Evolutionary conservation across 2,113 vertebrate species (phyloP).

Genomic region (Gadus macrocephalus): DNA sequence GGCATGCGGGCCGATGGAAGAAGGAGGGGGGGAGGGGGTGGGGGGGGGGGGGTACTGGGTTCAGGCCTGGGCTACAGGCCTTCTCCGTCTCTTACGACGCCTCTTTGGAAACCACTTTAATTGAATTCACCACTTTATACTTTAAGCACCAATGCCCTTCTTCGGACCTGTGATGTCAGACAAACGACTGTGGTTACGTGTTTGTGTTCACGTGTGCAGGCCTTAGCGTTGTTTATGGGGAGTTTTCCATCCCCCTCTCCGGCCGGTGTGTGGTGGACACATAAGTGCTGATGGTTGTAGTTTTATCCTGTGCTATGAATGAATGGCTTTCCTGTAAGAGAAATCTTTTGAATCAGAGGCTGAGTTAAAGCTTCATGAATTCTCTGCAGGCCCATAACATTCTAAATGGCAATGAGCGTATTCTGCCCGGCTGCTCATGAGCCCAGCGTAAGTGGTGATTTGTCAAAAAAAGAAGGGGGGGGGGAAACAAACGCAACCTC

Average conservation of each 20-base stretch:
- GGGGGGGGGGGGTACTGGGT: conserved; percentile 74
- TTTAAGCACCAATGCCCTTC: conserved; percentile 98
- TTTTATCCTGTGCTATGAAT: conserved; percentile 17
- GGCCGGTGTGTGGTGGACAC: no score
- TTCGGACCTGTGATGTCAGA: conserved; percentile 94
- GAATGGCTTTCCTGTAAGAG: conserved; percentile 11
- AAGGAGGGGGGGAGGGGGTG: conserved; percentile 31
- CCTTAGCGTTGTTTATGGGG: no score
- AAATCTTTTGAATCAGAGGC: conserved; percentile 17
- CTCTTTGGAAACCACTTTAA: conserved; percentile 98
- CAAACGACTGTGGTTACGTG: conserved; percentile 86
- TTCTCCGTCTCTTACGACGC: conserved; percentile 98
- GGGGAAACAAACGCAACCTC: not conserved
- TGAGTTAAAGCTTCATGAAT: conserved; percentile 14
- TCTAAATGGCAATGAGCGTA: not conserved
- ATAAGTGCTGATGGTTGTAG: conserved; percentile 20
- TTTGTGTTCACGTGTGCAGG: conserved; percentile 82
- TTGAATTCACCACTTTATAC: conserved; percentile 99
- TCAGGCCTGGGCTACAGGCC: conserved; percentile 97
- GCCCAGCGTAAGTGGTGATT: conserved; percentile 10
- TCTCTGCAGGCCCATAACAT: conserved; percentile 11
- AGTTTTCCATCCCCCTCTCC: no score
- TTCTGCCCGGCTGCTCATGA: conserved; percentile 1
- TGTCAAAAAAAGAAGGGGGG: conserved; percentile 9
- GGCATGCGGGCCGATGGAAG: conserved; percentile 82